Percentiles rank a stretch among this genome's conserved stretches.
Evolutionary conservation across 2,888 invertebrate genomes (phyloP).

Genomic region (Acronicta alni): DNA sequence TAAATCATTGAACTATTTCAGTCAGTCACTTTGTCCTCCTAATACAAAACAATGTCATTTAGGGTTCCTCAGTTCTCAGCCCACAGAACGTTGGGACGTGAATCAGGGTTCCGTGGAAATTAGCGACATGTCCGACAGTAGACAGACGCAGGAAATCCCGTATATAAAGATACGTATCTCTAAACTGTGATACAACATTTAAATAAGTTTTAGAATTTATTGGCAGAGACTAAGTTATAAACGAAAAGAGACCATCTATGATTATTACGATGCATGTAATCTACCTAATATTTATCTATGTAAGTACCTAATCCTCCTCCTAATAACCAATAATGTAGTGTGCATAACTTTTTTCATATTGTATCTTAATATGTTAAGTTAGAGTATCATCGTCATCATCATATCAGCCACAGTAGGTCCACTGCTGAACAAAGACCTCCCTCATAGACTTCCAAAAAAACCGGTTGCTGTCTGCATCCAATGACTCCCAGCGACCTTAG

Average conservation of each 20-base stretch:
- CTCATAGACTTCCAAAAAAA: too few species aligned
- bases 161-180: conserved; percentile 84
- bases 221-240: conserved; percentile 64
- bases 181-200: conserved; percentile 80
- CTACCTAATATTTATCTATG: background rate
- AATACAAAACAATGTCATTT: conserved; percentile 30
- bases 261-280: too few species aligned
- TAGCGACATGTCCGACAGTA: conserved; percentile 70
- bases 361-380: too few species aligned
- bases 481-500: too few species aligned
- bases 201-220: conserved; percentile 84
- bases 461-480: too few species aligned
- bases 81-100: conserved; percentile 46
- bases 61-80: conserved; percentile 38
- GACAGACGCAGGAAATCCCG: conserved; percentile 85
- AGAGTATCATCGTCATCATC: too few species aligned
- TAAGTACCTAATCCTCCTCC: too few species aligned
- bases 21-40: background rate
- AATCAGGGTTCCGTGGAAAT: conserved; percentile 76
- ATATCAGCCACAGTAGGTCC: too few species aligned
- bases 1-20: background rate
- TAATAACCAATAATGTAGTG: too few species aligned
- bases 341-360: too few species aligned
- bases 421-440: too few species aligned
- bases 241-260: conserved; percentile 27